phyloP scores from a whole-genome alignment of 2,797 vertebrate genomes.

The Coilia nasus region DNA sequence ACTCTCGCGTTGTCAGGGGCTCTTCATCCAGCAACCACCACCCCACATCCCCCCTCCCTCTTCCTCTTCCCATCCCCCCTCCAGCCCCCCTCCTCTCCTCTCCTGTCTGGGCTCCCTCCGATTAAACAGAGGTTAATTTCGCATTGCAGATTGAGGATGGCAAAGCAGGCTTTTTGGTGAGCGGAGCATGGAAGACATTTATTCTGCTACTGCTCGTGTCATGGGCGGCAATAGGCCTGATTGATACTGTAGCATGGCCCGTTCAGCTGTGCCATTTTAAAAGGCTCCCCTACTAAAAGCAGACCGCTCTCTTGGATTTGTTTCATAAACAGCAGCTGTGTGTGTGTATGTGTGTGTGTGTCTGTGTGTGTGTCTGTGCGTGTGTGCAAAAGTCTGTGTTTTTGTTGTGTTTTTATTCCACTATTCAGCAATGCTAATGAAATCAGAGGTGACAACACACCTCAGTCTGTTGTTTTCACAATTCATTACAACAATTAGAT shows the following conservation, averaged over 20 bases:
- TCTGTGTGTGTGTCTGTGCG: background rate
- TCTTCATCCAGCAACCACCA: conserved; percentile 54
- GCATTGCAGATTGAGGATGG: conserved; percentile 63
- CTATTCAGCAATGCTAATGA: background rate
- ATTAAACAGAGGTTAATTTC: conserved; percentile 72
- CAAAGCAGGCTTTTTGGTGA: conserved; percentile 33
- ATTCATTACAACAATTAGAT: background rate
- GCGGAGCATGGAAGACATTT: conserved; percentile 52
- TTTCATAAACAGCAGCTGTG: conserved; percentile 11
- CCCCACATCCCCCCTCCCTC: conserved; percentile 18
- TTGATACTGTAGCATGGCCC: conserved; percentile 40
- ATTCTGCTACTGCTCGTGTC: conserved; percentile 51
- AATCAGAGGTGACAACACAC: background rate
- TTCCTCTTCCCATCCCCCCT: conserved; percentile 4
- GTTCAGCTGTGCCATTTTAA: conserved; percentile 26
- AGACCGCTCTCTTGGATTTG: background rate
- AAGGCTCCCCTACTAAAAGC: background rate
- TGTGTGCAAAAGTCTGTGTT: background rate
- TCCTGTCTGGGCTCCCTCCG: conserved; percentile 42
- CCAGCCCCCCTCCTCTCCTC: conserved; percentile 26
- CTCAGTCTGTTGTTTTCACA: background rate
- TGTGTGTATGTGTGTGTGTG: background rate
- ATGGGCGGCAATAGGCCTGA: conserved; percentile 51
- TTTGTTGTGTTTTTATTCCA: background rate
- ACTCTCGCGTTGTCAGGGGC: conserved; percentile 62